These are phyloP conservation scores for Blennius ocellaris DNA, from an alignment of 2,113 vertebrate genomes.

Conservation along the genomic window DNA sequence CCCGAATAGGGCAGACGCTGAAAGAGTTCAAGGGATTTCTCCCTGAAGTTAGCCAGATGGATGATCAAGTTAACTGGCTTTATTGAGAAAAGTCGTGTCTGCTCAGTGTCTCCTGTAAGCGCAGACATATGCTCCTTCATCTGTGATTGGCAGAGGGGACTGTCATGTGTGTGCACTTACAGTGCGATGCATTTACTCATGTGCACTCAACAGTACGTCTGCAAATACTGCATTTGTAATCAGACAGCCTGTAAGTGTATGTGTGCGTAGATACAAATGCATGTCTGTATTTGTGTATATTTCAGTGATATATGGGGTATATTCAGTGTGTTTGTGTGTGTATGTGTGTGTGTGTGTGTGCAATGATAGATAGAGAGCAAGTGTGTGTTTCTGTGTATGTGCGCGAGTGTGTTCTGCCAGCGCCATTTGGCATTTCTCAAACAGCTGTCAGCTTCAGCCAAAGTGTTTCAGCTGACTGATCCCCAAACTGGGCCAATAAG, in stretches of 20 bases:
- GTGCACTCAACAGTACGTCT: conserved; percentile 9
- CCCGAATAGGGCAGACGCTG: conserved; percentile 5
- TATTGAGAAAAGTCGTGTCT: conserved; percentile 61
- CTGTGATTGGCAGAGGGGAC: conserved; percentile 30
- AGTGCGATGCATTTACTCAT: conserved; percentile 30
- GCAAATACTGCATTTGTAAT: conserved; percentile 27
- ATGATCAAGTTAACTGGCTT: conserved; percentile 60
- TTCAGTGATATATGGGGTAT: neutral
- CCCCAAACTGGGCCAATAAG: conserved; percentile 72
- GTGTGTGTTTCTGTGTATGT: neutral
- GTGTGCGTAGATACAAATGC: too few species aligned
- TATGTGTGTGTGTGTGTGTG: neutral
- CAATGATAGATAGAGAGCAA: neutral
- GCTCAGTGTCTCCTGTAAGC: conserved; percentile 55
- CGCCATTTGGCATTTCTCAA: conserved; percentile 60
- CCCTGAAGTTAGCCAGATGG: conserved; percentile 41
- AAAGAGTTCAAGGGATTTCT: conserved; percentile 46
- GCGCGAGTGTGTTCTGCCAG: conserved; percentile 39
- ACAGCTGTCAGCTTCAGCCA: conserved; percentile 71
- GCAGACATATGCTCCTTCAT: conserved; percentile 48
- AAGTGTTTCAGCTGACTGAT: conserved; percentile 74
- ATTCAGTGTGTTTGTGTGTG: too few species aligned
- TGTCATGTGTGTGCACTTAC: neutral
- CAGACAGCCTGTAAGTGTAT: neutral
- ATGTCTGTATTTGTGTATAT: conserved; percentile 10